Percentiles rank a stretch among this genome's conserved stretches.
These are phyloP conservation scores for Papilio dardanus DNA, from an alignment of 1,140 invertebrate genomes.

Conservation along the genomic window DNA sequence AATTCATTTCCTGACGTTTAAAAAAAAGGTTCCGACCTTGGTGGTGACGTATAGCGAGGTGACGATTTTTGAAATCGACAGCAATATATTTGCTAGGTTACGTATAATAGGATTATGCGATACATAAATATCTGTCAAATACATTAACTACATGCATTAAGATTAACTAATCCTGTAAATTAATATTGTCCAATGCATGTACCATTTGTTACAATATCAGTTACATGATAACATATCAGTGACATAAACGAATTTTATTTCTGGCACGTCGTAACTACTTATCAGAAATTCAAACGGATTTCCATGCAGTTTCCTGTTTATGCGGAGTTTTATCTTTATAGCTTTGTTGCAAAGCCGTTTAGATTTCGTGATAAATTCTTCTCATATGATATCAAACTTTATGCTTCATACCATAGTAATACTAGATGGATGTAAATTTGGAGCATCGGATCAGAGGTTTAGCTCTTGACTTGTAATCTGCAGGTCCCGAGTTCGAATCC, in stretches of 20 bases:
- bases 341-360: background rate
- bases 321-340: slow-evolving; percentile 7
- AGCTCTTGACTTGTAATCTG: too few relatives aligned
- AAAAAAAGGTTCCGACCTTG: too few relatives aligned
- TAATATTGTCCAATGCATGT: background rate
- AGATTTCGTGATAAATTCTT: background rate
- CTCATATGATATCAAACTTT: background rate
- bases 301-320: slow-evolving; percentile 31
- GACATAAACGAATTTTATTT: slow-evolving; percentile 30
- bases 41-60: too few relatives aligned
- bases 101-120: background rate
- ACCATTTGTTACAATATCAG: background rate
- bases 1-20: too few relatives aligned
- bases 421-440: too few relatives aligned
- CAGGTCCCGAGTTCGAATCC: too few relatives aligned
- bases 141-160: slow-evolving; percentile 16
- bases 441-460: too few relatives aligned
- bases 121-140: background rate
- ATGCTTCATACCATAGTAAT: too few relatives aligned
- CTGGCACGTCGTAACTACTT: slow-evolving; percentile 16
- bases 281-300: slow-evolving; percentile 27
- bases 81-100: too few relatives aligned
- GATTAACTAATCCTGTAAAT: slow-evolving; percentile 12
- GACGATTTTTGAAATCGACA: too few relatives aligned
- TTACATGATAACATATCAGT: slow-evolving; percentile 22